Percentiles rank a stretch among this genome's conserved stretches.
Conservation (phyloP, 1,140 invertebrate genomes). For the Brachionus sp. region DNA sequence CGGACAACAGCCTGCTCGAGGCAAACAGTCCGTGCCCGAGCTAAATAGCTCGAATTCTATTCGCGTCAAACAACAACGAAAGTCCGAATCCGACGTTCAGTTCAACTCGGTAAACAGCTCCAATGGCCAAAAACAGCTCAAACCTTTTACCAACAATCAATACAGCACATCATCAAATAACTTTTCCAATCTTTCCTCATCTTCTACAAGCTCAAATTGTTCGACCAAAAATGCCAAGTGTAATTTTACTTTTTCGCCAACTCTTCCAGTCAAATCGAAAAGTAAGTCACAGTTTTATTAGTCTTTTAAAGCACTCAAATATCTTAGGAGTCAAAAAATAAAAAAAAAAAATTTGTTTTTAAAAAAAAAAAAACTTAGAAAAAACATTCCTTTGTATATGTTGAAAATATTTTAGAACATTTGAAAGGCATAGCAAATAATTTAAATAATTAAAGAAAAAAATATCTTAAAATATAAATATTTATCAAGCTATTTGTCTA, state of each 20-base stretch:
- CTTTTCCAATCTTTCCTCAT: conserved; percentile 12
- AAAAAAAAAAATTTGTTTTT: too few species aligned
- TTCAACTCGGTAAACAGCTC: not conserved
- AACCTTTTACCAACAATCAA: not conserved
- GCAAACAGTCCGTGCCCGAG: conserved; percentile 1
- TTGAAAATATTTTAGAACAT: too few species aligned
- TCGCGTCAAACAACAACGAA: conserved; percentile 17
- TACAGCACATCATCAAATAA: not conserved
- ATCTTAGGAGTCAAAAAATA: too few species aligned
- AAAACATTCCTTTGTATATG: too few species aligned
- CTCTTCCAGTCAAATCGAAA: conserved; percentile 4
- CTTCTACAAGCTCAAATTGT: not conserved
- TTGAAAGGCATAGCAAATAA: too few species aligned
- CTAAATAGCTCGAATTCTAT: not conserved
- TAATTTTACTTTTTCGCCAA: conserved; percentile 28
- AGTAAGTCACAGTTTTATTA: too few species aligned
- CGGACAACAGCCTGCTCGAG: not conserved
- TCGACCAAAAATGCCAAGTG: not conserved
- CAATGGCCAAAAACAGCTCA: not conserved
- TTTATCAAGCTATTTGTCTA: too few species aligned
- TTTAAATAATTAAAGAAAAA: too few species aligned
- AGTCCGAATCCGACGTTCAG: conserved; percentile 26
- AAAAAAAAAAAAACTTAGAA: too few species aligned
- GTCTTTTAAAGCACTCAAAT: too few species aligned
- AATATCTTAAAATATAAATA: too few species aligned